A percentile compares a stretch with the other conserved stretches of the same genome.
These are phyloP conservation scores for Mixornis gularis DNA, from an alignment of 2,113 vertebrate genomes.

Conservation along the genomic window DNA sequence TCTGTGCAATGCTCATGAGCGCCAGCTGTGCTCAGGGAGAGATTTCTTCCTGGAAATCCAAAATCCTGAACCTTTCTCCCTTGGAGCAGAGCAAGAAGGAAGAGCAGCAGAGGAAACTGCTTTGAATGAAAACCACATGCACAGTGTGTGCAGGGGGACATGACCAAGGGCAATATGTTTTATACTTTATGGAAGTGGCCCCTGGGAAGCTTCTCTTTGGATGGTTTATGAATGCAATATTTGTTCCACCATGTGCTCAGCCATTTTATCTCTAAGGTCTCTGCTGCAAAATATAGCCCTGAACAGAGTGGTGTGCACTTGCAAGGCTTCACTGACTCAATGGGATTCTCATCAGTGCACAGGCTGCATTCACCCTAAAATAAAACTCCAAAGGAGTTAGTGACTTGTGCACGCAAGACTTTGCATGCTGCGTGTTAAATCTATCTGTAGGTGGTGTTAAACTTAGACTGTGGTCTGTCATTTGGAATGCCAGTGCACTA, in stretches of 20 bases:
- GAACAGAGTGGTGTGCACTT: not conserved
- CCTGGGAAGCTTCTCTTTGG: not conserved
- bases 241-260: not conserved
- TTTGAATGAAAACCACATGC: not conserved
- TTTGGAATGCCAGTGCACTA: constrained; percentile 7
- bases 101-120: not conserved
- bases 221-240: not conserved
- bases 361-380: not conserved
- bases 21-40: not conserved
- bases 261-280: not conserved
- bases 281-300: not conserved
- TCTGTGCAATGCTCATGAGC: not conserved
- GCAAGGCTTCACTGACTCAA: not conserved
- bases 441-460: constrained; percentile 19
- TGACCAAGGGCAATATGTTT: not conserved
- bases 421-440: not conserved
- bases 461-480: constrained; percentile 22
- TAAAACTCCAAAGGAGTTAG: not conserved
- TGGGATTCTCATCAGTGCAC: not conserved
- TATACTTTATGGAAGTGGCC: not conserved
- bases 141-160: not conserved
- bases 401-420: not conserved
- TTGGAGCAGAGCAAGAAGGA: not conserved
- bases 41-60: not conserved
- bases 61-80: not conserved